Conservation (phyloP, 92 coral and sea anemone genomes). For the Pocillopora meandrina region DNA sequence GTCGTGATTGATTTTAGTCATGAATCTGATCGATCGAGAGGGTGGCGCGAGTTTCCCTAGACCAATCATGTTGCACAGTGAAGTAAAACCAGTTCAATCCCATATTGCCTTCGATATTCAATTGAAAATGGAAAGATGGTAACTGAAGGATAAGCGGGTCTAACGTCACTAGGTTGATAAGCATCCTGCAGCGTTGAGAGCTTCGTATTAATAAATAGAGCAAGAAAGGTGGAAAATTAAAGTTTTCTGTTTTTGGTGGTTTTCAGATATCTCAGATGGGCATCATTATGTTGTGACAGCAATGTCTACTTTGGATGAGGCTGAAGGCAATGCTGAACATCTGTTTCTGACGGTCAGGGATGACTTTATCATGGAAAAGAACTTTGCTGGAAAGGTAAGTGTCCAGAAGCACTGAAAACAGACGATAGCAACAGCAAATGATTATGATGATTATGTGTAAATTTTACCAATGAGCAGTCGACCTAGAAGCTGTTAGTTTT, state of each 20-base stretch:
- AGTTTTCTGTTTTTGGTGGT: not conserved
- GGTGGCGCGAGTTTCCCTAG: too few species aligned
- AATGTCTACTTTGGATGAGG: slow-evolving; percentile 19
- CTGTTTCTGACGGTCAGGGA: slow-evolving; percentile 73
- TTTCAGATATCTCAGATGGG: slow-evolving; percentile 36
- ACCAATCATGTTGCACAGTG: too few species aligned
- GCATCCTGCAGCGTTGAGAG: too few species aligned
- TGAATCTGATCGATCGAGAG: too few species aligned
- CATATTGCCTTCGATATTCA: too few species aligned
- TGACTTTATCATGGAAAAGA: slow-evolving; percentile 65
- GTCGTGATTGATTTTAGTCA: too few species aligned
- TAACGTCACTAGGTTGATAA: too few species aligned
- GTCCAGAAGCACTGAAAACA: not conserved
- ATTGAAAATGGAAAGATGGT: too few species aligned
- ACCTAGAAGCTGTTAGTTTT: too few species aligned
- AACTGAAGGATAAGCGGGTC: too few species aligned
- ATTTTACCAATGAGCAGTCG: not conserved
- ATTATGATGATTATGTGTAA: not conserved
- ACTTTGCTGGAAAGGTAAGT: slow-evolving; percentile 63
- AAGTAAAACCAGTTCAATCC: too few species aligned
- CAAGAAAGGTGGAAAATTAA: not conserved
- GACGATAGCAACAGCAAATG: not conserved
- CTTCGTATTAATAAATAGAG: not conserved
- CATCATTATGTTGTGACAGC: slow-evolving; percentile 58
- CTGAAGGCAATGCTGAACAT: slow-evolving; percentile 35